Percentiles rank a stretch among this genome's conserved stretches.
Evolutionary conservation across 2,888 invertebrate genomes (phyloP).

Genomic region (Stratiomys singularior): DNA sequence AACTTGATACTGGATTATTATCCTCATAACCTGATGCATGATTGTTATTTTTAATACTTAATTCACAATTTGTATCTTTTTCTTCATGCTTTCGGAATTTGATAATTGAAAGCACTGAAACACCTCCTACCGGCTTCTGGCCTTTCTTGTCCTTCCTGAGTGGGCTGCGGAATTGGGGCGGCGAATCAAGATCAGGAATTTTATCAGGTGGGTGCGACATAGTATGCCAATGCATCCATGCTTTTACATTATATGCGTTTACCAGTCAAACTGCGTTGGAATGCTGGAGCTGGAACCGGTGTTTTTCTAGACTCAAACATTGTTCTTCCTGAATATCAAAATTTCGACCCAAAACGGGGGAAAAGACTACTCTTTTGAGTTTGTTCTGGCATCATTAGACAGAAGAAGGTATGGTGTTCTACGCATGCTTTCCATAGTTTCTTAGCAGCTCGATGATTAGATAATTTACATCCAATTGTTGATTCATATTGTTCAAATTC

Average conservation of each 20-base stretch:
- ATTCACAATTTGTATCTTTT: too few relatives aligned
- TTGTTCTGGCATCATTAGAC: conserved; percentile 91
- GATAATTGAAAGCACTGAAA: too few relatives aligned
- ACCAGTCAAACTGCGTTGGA: conserved; percentile 86
- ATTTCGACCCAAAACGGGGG: conserved; percentile 90
- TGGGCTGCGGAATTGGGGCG: conserved; percentile 71
- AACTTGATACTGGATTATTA: too few relatives aligned
- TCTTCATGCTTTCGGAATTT: too few relatives aligned
- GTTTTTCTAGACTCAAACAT: conserved; percentile 94
- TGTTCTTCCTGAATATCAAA: conserved; percentile 96
- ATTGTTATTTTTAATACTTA: too few relatives aligned
- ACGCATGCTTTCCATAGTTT: conserved; percentile 99
- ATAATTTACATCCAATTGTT: conserved; percentile 94
- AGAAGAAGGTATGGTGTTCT: conserved; percentile 99
- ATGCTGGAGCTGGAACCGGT: conserved; percentile 85
- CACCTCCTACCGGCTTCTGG: too few relatives aligned
- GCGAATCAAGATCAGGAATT: conserved; percentile 74
- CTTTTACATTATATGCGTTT: conserved; percentile 84
- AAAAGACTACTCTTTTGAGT: conserved; percentile 81
- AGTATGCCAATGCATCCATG: conserved; percentile 90
- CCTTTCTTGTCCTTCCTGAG: conserved; percentile 75
- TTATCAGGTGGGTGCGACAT: conserved; percentile 88
- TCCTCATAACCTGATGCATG: too few relatives aligned
- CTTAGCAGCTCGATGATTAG: conserved; percentile 95
- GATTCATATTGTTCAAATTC: conserved; percentile 98